A percentile compares a stretch with the other conserved stretches of the same genome.
These are phyloP conservation scores for Salvator merianae DNA, from an alignment of 2,113 vertebrate species.

Conservation along the genomic window DNA sequence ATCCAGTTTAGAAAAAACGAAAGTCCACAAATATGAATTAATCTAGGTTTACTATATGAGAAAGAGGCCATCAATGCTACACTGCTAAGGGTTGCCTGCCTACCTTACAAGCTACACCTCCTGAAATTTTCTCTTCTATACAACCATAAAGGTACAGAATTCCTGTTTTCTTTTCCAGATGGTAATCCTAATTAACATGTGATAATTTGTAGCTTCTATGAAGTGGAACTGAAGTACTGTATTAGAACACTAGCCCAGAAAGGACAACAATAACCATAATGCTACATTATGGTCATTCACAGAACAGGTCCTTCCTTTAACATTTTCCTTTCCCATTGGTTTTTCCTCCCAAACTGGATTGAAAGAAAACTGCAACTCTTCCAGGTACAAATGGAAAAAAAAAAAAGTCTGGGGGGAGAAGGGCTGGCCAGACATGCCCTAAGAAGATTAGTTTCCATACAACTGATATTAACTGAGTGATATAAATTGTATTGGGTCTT, in stretches of 20 bases:
- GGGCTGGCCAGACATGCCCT: neutral
- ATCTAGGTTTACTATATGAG: too few species aligned
- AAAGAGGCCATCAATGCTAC: too few species aligned
- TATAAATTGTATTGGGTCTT: conserved; percentile 28
- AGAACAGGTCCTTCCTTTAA: neutral
- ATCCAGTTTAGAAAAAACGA: too few species aligned
- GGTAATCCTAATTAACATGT: too few species aligned
- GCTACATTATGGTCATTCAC: neutral
- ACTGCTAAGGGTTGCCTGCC: too few species aligned
- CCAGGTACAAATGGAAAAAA: neutral
- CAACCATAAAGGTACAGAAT: too few species aligned
- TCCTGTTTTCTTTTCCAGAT: too few species aligned
- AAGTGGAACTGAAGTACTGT: too few species aligned
- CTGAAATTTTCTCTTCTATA: too few species aligned
- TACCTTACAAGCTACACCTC: too few species aligned
- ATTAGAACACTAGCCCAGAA: neutral
- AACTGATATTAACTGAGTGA: neutral
- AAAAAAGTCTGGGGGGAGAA: neutral
- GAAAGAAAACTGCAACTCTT: neutral
- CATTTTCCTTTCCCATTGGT: neutral
- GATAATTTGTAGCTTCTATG: too few species aligned
- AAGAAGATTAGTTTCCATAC: conserved; percentile 4
- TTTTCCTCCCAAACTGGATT: neutral
- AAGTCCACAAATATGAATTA: too few species aligned
- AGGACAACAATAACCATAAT: neutral